A percentile compares a stretch with the other conserved stretches of the same genome.
phyloP scores from a whole-genome alignment of 2,113 vertebrate species.

The Proterorhinus semilunaris region DNA sequence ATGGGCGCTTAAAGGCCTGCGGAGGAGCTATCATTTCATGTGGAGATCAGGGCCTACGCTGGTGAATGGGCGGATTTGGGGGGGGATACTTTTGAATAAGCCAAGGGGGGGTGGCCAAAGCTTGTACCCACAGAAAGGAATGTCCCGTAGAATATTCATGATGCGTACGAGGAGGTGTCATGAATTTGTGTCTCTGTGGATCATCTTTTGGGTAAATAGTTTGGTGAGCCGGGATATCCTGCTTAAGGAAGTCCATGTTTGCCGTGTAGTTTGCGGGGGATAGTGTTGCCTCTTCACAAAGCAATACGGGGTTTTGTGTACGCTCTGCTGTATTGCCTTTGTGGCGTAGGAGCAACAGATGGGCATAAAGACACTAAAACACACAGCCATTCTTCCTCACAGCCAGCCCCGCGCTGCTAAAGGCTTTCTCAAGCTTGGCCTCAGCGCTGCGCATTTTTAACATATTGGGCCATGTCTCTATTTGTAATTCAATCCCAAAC shows the following conservation, averaged over 20 bases:
- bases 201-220: conserved; percentile 89
- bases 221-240: conserved; percentile 56
- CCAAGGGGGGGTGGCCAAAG: conserved; percentile 45
- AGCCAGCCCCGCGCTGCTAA: conserved; percentile 58
- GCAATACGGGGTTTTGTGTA: conserved; percentile 66
- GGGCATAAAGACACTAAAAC: conserved; percentile 70
- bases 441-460: conserved; percentile 55
- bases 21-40: conserved; percentile 83
- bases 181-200: conserved; percentile 81
- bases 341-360: conserved; percentile 61
- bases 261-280: conserved; percentile 56
- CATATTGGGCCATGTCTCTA: conserved; percentile 56
- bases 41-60: conserved; percentile 80
- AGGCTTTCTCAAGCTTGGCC: conserved; percentile 71
- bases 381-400: conserved; percentile 73
- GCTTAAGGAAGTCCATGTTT: conserved; percentile 52
- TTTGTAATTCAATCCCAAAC: conserved; percentile 35
- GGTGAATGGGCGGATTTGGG: conserved; percentile 82
- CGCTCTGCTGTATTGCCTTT: conserved; percentile 66
- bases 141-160: conserved; percentile 89
- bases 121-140: conserved; percentile 69
- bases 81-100: conserved; percentile 57
- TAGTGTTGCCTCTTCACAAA: conserved; percentile 71
- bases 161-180: conserved; percentile 82
- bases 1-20: conserved; percentile 79